Conservation (phyloP, 1,140 invertebrate genomes). For the Philotrypesis tridentata region DNA sequence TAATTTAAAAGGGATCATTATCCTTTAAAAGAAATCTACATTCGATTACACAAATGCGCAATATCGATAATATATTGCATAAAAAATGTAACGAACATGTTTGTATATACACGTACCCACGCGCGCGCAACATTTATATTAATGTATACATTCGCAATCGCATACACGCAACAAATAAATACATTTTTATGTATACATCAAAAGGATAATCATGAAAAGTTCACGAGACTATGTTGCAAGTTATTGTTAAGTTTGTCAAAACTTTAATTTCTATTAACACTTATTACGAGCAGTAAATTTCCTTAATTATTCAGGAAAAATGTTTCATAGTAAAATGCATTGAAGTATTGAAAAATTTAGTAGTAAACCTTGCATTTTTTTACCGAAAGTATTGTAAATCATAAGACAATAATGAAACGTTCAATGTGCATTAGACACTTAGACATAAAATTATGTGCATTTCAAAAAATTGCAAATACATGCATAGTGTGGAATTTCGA, state of each 20-base stretch:
- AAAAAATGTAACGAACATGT: conserved; percentile 1
- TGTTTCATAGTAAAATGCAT: conserved; percentile 6
- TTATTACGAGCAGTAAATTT: not conserved
- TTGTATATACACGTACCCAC: conserved; percentile 38
- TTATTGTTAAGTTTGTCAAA: conserved; percentile 40
- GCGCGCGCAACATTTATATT: not conserved
- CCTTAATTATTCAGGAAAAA: not conserved
- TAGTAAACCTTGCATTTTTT: not conserved
- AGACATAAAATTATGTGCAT: not conserved
- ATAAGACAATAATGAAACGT: not conserved
- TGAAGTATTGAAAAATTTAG: conserved; percentile 7
- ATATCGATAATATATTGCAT: conserved; percentile 30
- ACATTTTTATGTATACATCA: not conserved
- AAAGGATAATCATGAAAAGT: not conserved
- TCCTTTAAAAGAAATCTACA: conserved; percentile 16
- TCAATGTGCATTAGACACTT: conserved; percentile 1
- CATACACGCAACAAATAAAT: conserved; percentile 13
- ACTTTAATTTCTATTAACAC: conserved; percentile 33
- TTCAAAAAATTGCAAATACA: not conserved
- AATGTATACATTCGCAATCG: not conserved
- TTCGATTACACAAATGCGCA: not conserved
- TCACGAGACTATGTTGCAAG: conserved; percentile 5
- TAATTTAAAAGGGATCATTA: conserved; percentile 15
- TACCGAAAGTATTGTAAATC: conserved; percentile 21
- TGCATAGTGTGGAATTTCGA: not conserved